Evolutionary conservation across 2,797 vertebrate genomes (phyloP).

Genomic region (Tenualosa thibaudeaui): DNA sequence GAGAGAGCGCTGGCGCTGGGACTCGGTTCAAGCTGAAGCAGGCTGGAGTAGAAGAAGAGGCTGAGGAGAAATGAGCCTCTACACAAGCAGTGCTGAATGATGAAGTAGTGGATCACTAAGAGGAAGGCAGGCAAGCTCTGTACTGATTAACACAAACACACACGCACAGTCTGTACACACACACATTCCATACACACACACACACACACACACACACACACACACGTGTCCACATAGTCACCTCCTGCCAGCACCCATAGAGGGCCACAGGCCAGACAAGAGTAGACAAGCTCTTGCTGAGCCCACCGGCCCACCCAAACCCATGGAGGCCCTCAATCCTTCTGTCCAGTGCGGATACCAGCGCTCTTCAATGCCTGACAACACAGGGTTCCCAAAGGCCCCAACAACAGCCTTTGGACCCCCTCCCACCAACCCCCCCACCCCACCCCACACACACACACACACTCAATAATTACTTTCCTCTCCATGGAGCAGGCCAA

Average conservation of each 20-base stretch:
- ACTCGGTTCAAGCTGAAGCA: no score
- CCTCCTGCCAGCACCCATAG: no score
- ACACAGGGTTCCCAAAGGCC: conserved; percentile 60
- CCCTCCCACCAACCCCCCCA: conserved; percentile 56
- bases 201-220: neutral
- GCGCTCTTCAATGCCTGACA: neutral
- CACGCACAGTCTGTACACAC: no score
- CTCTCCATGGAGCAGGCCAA: conserved; percentile 61
- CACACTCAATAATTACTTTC: conserved; percentile 64
- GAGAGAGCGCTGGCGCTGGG: no score
- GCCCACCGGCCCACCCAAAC: neutral
- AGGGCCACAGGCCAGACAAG: no score
- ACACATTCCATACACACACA: neutral
- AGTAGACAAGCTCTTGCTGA: neutral
- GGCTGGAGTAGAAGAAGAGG: no score
- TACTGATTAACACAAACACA: no score
- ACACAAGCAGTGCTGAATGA: no score
- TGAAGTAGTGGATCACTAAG: no score
- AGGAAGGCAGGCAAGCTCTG: no score
- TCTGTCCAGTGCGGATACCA: neutral
- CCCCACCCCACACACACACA: conserved; percentile 57
- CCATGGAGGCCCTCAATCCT: neutral
- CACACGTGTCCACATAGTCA: no score
- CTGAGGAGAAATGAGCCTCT: no score
- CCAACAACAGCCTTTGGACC: conserved; percentile 62